Percentiles rank a stretch among this genome's conserved stretches.
phyloP scores from a whole-genome alignment of 1,140 invertebrate genomes.

The Sycobia sp. region DNA sequence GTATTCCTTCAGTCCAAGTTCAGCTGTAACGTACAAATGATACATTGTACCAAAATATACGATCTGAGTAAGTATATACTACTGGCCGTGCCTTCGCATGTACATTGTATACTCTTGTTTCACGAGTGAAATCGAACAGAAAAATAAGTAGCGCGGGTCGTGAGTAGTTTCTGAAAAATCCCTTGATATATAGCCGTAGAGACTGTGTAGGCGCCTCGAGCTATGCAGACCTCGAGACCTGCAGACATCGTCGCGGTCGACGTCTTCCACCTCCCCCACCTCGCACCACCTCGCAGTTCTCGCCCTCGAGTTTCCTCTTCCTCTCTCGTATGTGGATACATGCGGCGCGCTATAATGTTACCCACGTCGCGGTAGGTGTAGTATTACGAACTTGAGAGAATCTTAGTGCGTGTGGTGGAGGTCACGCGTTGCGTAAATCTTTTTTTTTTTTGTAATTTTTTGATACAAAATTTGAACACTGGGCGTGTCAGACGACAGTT shows the following conservation, averaged over 20 bases:
- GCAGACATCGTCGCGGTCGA: slow-evolving; percentile 11
- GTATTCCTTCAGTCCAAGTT: no score
- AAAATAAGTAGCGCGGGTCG: background rate
- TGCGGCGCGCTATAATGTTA: background rate
- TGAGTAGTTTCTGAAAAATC: slow-evolving; percentile 29
- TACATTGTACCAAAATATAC: no score
- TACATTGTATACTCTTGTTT: no score
- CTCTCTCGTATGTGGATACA: slow-evolving; percentile 1
- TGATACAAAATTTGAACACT: no score
- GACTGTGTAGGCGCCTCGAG: background rate
- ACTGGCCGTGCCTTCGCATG: no score
- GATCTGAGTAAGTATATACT: no score
- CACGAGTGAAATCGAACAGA: background rate
- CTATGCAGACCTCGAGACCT: background rate
- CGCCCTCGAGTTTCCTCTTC: slow-evolving; percentile 10
- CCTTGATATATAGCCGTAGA: no score
- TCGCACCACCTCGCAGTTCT: background rate
- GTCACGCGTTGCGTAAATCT: no score
- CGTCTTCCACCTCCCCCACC: background rate
- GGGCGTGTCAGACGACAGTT: no score
- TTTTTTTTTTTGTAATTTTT: no score
- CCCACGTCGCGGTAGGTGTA: slow-evolving; percentile 17
- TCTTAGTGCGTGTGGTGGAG: no score
- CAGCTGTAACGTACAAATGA: no score
- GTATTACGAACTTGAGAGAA: slow-evolving; percentile 6